A percentile compares a stretch with the other conserved stretches of the same genome.
Conservation (phyloP, 2,888 invertebrate species). For the Ptychoptera contaminata region DNA sequence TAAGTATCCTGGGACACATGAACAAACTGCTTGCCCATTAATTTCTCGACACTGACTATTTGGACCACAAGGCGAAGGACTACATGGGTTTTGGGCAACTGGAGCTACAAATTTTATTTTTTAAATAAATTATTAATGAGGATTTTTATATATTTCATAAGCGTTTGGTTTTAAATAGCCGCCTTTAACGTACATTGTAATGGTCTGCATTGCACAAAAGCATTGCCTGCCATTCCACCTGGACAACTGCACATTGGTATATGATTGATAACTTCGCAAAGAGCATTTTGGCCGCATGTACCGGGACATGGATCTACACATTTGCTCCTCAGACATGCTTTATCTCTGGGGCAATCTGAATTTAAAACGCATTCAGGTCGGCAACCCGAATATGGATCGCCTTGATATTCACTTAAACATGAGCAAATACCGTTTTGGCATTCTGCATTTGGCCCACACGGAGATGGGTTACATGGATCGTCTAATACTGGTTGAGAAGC, state of each 20-base stretch:
- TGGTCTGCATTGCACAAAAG: constrained; percentile 40
- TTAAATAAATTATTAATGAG: neutral
- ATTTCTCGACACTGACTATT: constrained; percentile 60
- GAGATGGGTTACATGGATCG: constrained; percentile 56
- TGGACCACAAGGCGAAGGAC: constrained; percentile 59
- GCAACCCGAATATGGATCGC: constrained; percentile 62
- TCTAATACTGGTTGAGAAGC: constrained; percentile 18
- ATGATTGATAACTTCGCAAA: constrained; percentile 62
- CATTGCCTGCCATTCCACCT: constrained; percentile 56
- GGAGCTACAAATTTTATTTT: constrained; percentile 17
- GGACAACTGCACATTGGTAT: constrained; percentile 62
- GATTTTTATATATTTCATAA: neutral
- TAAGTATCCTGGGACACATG: constrained; percentile 50
- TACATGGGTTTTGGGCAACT: constrained; percentile 41
- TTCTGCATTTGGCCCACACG: constrained; percentile 60
- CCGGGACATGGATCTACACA: constrained; percentile 65
- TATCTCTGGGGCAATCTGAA: constrained; percentile 50
- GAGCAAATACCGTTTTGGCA: constrained; percentile 48
- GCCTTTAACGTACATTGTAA: constrained; percentile 3
- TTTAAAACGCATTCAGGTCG: constrained; percentile 69
- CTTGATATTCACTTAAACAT: constrained; percentile 48
- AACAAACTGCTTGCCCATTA: constrained; percentile 57
- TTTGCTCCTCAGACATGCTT: constrained; percentile 55
- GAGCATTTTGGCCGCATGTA: constrained; percentile 59
- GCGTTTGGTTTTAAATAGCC: neutral